Percentiles rank a stretch among this genome's conserved stretches.
Evolutionary conservation across 2,888 invertebrate species (phyloP).

Genomic region (Ariolimax columbianus): DNA sequence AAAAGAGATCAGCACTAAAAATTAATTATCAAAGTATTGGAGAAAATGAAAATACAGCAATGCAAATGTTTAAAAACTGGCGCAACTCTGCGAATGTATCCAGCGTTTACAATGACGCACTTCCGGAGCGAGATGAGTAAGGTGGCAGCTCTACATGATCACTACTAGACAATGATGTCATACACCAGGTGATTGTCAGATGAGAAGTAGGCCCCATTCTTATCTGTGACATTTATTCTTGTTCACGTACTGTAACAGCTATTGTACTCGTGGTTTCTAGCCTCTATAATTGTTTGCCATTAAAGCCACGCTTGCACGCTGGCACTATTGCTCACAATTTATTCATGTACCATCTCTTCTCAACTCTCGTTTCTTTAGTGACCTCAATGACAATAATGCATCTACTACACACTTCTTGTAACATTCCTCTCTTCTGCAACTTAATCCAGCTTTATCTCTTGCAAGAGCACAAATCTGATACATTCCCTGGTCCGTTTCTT

Average conservation of each 20-base stretch:
- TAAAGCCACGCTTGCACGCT: neutral
- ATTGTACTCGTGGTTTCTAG: neutral
- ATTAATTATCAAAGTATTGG: too few relatives aligned
- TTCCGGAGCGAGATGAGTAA: neutral
- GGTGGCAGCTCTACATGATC: neutral
- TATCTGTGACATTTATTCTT: neutral
- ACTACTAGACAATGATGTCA: neutral
- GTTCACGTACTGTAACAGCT: neutral
- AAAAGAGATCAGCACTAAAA: too few relatives aligned
- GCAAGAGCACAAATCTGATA: neutral
- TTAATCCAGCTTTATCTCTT: neutral
- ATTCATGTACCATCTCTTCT: neutral
- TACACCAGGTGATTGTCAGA: neutral
- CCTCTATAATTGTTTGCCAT: neutral
- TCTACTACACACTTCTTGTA: too few relatives aligned
- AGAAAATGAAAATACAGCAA: too few relatives aligned
- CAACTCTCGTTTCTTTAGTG: too few relatives aligned
- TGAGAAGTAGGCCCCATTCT: neutral
- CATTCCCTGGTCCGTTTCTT: neutral
- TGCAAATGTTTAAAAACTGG: too few relatives aligned
- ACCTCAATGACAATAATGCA: too few relatives aligned
- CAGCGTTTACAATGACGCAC: neutral
- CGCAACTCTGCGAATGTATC: too few relatives aligned
- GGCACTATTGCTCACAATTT: neutral
- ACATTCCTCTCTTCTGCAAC: too few relatives aligned